Percentiles rank a stretch among this genome's conserved stretches.
These are phyloP conservation scores for Menidia menidia DNA, from an alignment of 2,797 vertebrate genomes.

Conservation along the genomic window DNA sequence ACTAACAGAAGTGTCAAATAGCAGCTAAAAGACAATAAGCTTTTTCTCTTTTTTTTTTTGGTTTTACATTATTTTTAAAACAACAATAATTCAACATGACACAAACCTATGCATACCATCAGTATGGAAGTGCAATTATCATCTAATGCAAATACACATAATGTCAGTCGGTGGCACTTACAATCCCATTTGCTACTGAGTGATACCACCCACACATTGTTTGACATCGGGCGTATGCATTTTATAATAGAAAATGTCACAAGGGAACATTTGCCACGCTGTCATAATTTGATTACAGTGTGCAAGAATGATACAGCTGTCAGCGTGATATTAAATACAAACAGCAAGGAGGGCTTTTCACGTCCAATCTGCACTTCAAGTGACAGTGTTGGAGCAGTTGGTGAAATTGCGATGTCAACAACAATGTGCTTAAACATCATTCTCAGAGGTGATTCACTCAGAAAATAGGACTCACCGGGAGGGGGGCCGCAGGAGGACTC, in stretches of 20 bases:
- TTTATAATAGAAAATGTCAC: constrained; percentile 81
- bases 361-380: constrained; percentile 74
- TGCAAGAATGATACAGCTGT: constrained; percentile 77
- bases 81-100: constrained; percentile 61
- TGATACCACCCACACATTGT: constrained; percentile 67
- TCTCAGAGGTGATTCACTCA: constrained; percentile 55
- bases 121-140: constrained; percentile 67
- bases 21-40: constrained; percentile 16
- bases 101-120: constrained; percentile 68
- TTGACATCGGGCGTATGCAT: constrained; percentile 69
- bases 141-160: constrained; percentile 46
- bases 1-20: constrained; percentile 39
- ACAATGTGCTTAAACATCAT: constrained; percentile 69
- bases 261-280: constrained; percentile 74
- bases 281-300: constrained; percentile 80
- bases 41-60: constrained; percentile 10
- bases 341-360: constrained; percentile 61
- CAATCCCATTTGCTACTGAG: constrained; percentile 72
- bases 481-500: neutral
- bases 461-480: constrained; percentile 50
- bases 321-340: constrained; percentile 74
- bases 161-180: constrained; percentile 70
- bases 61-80: constrained; percentile 26
- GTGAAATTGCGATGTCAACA: constrained; percentile 77
- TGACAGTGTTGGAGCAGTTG: constrained; percentile 67